Base-by-base conservation (phyloP, 1,140 invertebrate species). In the Drosophila bocqueti region DNA sequence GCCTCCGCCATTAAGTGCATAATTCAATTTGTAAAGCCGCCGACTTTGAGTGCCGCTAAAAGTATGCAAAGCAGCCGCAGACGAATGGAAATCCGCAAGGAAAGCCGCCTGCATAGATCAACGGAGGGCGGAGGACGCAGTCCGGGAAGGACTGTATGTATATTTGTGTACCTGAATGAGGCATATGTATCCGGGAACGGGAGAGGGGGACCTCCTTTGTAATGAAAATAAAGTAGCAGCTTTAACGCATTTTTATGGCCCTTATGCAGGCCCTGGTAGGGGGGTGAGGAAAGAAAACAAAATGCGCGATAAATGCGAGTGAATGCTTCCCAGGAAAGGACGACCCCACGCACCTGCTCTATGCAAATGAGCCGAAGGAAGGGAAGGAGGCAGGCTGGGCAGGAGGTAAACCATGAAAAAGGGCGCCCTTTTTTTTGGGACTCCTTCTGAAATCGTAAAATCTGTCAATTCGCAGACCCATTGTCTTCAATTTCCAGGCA, bases 191-290 rank as follows among this genome's bases (percentile, higher is more conserved):
- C 2, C 40, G 16, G n/a, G 16, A 15, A n/a, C 16, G 0, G 15
- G 18, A n/a, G 0, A 3, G 29, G 29, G 29, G 8, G 38, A 2
- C 13, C n/a, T 38, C 34, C 15, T 29, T 52, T 52, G 54, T 87
- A 87, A 87, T 89, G 84, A 83, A 87, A 87, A 89, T 87, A 87
- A 87, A 87, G 80, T 78, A 87, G 84, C 84, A 83, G 84, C 84
- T 87, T 87, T 83, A 89, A 83, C 84, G 83, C 84, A 83, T 89
- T 87, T 87, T 83, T 89, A 83, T 89, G 84, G 84, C 71, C 78
- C 24, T 49, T 29, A 49, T 49, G 47, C 47, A 49, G 45, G 43
- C 34, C 42, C 18, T 4, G 26, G 16, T 4, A 1, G 21, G 31
- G 15, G 42, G 72, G 24, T 24, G 62, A 57, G 68, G 45, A 46